Conservation (phyloP, 1,140 invertebrate species). For the Aethina tumida region DNA sequence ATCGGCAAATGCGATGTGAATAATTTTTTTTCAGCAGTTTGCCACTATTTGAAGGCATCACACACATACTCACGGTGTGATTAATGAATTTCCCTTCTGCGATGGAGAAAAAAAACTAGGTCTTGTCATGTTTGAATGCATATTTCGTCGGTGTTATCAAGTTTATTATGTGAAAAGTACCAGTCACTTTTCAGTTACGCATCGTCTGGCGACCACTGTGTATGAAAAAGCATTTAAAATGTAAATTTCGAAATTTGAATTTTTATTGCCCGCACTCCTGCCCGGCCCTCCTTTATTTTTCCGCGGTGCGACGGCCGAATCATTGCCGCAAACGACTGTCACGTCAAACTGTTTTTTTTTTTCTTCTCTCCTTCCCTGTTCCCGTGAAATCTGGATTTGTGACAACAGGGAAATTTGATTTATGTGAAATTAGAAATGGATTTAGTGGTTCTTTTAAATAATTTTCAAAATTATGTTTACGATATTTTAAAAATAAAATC, state of each 20-base stretch:
- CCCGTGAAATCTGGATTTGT: background rate
- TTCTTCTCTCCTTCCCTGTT: background rate
- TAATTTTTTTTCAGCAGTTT: too few species aligned
- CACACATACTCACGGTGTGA: too few species aligned
- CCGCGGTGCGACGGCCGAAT: too few species aligned
- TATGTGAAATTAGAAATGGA: background rate
- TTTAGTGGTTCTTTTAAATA: background rate
- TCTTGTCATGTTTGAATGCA: slow-evolving; percentile 10
- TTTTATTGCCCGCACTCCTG: slow-evolving; percentile 25
- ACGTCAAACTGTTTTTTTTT: slow-evolving; percentile 4
- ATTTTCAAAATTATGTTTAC: too few species aligned
- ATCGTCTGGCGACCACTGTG: slow-evolving; percentile 25
- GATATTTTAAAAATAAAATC: too few species aligned
- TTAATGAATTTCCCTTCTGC: too few species aligned
- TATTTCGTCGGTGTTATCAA: slow-evolving; percentile 11
- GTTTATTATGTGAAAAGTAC: slow-evolving; percentile 24
- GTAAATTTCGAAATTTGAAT: slow-evolving; percentile 33
- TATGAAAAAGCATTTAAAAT: slow-evolving; percentile 35
- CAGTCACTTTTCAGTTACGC: slow-evolving; percentile 30
- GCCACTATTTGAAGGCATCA: too few species aligned
- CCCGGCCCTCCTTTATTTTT: slow-evolving; percentile 2
- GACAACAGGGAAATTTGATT: background rate
- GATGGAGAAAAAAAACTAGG: too few species aligned
- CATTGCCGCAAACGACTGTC: too few species aligned
- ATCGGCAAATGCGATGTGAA: too few species aligned